Percentiles rank a stretch among this genome's conserved stretches.
phyloP scores from a whole-genome alignment of 2,113 vertebrate genomes.

The Zosterops lateralis region DNA sequence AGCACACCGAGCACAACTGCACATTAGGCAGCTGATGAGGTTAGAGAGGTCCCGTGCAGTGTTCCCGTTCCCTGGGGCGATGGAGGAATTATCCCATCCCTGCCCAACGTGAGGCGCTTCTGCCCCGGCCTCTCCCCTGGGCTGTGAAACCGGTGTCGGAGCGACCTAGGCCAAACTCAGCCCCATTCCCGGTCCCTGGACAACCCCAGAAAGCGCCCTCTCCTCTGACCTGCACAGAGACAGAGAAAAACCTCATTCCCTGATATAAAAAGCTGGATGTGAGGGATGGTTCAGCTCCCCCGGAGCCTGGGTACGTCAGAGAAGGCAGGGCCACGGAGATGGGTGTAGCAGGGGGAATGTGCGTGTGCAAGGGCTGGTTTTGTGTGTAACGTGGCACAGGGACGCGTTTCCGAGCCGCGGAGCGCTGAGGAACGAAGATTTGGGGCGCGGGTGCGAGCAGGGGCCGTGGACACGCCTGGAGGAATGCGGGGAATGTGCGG shows the following conservation, averaged over 20 bases:
- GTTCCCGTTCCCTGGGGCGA: background rate
- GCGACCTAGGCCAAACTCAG: fast-evolving
- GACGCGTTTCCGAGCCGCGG: background rate
- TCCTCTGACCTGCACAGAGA: background rate
- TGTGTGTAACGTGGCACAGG: fast-evolving
- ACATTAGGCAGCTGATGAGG: background rate
- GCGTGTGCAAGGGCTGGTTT: background rate
- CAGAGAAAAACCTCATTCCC: background rate
- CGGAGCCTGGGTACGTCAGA: background rate
- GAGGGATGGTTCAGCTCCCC: background rate
- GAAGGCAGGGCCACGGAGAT: background rate
- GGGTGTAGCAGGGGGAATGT: background rate
- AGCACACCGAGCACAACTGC: background rate
- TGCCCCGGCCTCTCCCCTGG: background rate
- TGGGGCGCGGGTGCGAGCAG: background rate
- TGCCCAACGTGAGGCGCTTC: background rate
- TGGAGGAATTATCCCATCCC: background rate
- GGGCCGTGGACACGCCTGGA: fast-evolving
- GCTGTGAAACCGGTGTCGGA: fast-evolving
- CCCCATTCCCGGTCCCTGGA: background rate
- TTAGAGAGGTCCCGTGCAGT: background rate
- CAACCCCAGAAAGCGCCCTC: background rate
- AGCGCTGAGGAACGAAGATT: fast-evolving
- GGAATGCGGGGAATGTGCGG: background rate
- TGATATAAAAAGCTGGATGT: background rate